Conservation (phyloP, 2,888 invertebrate genomes). For the Melanotus villosus region DNA sequence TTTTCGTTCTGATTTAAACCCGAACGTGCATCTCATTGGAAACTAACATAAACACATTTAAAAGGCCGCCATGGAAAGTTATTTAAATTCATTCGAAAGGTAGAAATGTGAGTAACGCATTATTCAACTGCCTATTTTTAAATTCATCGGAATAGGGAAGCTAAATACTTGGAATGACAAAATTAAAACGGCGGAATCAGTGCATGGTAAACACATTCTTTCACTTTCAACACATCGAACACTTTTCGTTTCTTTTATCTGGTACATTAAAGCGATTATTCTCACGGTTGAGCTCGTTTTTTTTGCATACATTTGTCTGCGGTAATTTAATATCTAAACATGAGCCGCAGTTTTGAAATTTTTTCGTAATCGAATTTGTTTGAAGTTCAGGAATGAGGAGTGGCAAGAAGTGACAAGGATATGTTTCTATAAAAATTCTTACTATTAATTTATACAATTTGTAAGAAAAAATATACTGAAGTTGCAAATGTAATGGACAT, state of each 20-base stretch:
- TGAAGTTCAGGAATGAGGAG: too few relatives aligned
- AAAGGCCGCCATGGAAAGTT: background rate
- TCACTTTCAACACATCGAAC: too few relatives aligned
- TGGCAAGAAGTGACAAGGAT: too few relatives aligned
- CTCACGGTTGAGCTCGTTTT: background rate
- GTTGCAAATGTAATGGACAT: too few relatives aligned
- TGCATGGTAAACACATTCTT: slow-evolving; percentile 5
- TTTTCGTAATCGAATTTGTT: too few relatives aligned
- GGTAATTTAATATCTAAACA: slow-evolving; percentile 1
- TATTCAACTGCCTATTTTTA: slow-evolving; percentile 15
- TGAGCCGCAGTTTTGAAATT: too few relatives aligned
- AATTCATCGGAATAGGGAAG: slow-evolving; percentile 6
- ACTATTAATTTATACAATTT: too few relatives aligned
- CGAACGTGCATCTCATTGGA: background rate
- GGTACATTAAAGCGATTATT: too few relatives aligned
- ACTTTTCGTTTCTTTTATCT: too few relatives aligned
- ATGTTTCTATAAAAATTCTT: too few relatives aligned
- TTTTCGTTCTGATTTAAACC: background rate
- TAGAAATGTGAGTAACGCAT: slow-evolving; percentile 1
- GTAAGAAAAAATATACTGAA: too few relatives aligned
- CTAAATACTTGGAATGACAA: slow-evolving; percentile 13
- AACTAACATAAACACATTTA: background rate
- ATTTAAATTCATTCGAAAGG: background rate
- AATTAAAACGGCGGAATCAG: slow-evolving; percentile 7
- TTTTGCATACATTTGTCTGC: background rate